phyloP scores from a whole-genome alignment of 2,797 vertebrate species.

The Macropus fuliginosus region DNA sequence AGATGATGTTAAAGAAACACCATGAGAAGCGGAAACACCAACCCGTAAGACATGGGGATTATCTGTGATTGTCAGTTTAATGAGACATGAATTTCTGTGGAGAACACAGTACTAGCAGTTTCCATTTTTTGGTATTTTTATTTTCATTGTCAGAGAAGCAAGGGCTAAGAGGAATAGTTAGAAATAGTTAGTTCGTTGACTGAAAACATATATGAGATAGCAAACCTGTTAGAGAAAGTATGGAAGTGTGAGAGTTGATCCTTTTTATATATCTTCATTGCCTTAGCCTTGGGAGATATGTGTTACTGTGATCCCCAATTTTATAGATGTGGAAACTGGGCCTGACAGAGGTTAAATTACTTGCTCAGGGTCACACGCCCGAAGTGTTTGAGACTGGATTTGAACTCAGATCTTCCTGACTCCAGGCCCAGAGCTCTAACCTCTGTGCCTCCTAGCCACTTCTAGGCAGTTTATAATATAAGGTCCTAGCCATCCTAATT shows the following conservation, averaged over 20 bases:
- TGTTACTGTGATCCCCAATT: not conserved
- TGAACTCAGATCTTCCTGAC: not conserved
- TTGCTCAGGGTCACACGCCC: not conserved
- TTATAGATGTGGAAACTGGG: not conserved
- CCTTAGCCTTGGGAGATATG: not conserved
- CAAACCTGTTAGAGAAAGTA: not conserved
- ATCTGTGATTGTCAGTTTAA: not conserved
- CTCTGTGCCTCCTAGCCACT: not conserved
- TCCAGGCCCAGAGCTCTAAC: not conserved
- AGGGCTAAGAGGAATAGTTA: not conserved
- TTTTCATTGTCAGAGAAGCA: not conserved
- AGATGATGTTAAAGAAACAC: slow-evolving; percentile 93
- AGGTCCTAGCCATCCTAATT: not conserved
- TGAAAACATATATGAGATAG: not conserved
- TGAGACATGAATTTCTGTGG: not conserved
- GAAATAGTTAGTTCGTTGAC: slow-evolving; percentile 2
- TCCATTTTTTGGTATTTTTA: not conserved
- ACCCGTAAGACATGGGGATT: slow-evolving; percentile 87
- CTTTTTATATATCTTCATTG: not conserved
- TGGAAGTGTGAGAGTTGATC: not conserved
- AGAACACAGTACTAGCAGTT: not conserved
- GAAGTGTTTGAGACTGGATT: not conserved
- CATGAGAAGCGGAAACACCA: slow-evolving; percentile 95
- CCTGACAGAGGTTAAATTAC: not conserved
- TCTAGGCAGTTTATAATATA: not conserved